Evolutionary conservation across 2,113 vertebrate species (phyloP), one percentile per base, ranked within the genome.

Genomic region (Heliornis fulica): DNA sequence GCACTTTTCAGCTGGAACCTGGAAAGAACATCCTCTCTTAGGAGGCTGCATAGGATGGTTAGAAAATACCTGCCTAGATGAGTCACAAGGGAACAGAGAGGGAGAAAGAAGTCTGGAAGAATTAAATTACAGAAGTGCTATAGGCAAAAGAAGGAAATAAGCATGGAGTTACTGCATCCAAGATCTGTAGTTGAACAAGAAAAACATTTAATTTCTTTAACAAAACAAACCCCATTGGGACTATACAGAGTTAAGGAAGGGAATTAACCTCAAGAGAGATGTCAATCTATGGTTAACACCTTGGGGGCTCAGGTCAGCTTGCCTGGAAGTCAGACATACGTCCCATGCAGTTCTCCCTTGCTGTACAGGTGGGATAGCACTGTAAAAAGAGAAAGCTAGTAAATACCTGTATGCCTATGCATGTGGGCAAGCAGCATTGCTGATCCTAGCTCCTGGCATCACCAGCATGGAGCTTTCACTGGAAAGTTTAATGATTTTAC

Each of bases 11-110:
- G 87, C 82, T 76, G 53, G 74, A 93, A 96, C 90, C 93, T 96
- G 92, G 78, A 94, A 95, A 93, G 90, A 95, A 89, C 81, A 91
- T 75, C 0, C 1, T 82, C 84, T 95, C 84, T 93, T 89, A 79
- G 68, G 84, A 93, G 87, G 82, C 82, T 91, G 57, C 87, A 64
- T 17, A 60, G 90, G 61, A 60, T 75, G 70, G 78, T 68, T 91
- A 94, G 94, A 94, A 97, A 94, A 95, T 87, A 95, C 96, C 93
- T 97, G 84, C 87, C 78, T 91, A 36, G 69, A 85, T 97, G 90
- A 97, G 90, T 95, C 94, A 96, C 43, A 7, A 36, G 31, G 53
- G 61, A 88, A 54, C 50, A 76, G 34, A 93, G 48, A 34, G 25
- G 57, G 61, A 76, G 75, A 76, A 61, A 40, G 75, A 82, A 46